Evolutionary conservation across 2,888 invertebrate genomes (phyloP).

Genomic region (Oscheius myriophilus): DNA sequence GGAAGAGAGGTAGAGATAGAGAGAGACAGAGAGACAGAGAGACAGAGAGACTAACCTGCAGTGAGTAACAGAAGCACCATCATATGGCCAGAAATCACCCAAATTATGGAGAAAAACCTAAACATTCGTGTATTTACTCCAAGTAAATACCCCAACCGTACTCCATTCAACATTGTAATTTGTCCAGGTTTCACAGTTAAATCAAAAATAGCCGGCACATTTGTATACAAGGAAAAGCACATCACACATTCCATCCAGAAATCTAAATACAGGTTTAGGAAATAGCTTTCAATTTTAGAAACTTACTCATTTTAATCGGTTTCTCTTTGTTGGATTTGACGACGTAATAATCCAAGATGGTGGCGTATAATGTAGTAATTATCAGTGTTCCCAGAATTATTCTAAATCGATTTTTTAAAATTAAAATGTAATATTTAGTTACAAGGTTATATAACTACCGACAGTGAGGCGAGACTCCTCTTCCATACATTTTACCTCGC

Average conservation of each 20-base stretch:
- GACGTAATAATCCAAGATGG: slow-evolving; percentile 13
- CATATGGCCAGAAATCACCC: slow-evolving; percentile 21
- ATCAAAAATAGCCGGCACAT: slow-evolving; percentile 13
- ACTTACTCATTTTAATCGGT: slow-evolving; percentile 3
- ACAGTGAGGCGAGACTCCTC: slow-evolving; percentile 15
- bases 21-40: background rate
- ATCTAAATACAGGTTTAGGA: background rate
- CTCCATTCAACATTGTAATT: slow-evolving; percentile 22
- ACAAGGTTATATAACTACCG: slow-evolving; percentile 25
- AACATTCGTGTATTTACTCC: background rate
- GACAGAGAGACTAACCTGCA: background rate
- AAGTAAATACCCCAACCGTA: slow-evolving; percentile 1
- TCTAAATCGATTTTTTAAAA: background rate
- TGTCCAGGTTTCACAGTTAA: slow-evolving; percentile 12
- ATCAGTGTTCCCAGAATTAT: background rate
- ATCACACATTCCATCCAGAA: slow-evolving; percentile 22
- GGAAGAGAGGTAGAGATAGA: background rate
- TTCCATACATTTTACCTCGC: slow-evolving; percentile 22
- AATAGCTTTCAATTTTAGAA: background rate
- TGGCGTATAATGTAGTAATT: background rate
- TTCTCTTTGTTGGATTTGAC: background rate
- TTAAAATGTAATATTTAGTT: background rate
- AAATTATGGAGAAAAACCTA: slow-evolving; percentile 15
- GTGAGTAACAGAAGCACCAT: slow-evolving; percentile 4
- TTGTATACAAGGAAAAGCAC: slow-evolving; percentile 24